Evolutionary conservation across 2,113 vertebrate species (phyloP).

Genomic region (Gorsachius goisagi): DNA sequence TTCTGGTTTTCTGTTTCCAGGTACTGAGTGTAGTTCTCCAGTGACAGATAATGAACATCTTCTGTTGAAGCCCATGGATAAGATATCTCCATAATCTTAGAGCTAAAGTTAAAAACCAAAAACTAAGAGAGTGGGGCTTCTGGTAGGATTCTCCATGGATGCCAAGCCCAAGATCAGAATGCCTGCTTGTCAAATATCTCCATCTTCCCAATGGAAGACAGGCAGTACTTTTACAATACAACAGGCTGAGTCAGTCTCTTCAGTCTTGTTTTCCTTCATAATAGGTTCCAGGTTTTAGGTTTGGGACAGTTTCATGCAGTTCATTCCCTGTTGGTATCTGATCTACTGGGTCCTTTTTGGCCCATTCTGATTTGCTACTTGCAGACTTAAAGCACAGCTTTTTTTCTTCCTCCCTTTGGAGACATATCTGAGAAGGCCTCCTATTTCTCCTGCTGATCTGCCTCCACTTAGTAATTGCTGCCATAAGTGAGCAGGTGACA

Average conservation of each 20-base stretch:
- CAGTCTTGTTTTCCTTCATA: not conserved
- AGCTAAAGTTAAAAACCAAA: not conserved
- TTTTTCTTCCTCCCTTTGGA: not conserved
- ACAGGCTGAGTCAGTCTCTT: not conserved
- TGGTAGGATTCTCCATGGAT: not conserved
- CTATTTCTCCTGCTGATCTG: not conserved
- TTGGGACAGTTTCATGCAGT: not conserved
- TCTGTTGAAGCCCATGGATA: not conserved
- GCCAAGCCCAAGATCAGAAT: not conserved
- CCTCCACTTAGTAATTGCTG: not conserved
- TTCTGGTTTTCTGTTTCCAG: not conserved
- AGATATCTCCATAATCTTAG: not conserved
- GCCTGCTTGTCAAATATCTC: not conserved
- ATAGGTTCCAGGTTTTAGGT: not conserved
- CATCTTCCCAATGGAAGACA: not conserved
- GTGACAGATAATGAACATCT: not conserved
- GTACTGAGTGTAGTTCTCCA: not conserved
- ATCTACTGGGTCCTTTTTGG: not conserved
- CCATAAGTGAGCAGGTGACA: not conserved
- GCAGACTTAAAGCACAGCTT: not conserved
- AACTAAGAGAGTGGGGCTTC: not conserved
- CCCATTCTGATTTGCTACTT: not conserved
- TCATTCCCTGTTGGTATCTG: not conserved
- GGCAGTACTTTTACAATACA: accelerated
- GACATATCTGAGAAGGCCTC: not conserved